Conservation (phyloP, 2,113 vertebrate species). For the Hippocampus guttulatus region DNA sequence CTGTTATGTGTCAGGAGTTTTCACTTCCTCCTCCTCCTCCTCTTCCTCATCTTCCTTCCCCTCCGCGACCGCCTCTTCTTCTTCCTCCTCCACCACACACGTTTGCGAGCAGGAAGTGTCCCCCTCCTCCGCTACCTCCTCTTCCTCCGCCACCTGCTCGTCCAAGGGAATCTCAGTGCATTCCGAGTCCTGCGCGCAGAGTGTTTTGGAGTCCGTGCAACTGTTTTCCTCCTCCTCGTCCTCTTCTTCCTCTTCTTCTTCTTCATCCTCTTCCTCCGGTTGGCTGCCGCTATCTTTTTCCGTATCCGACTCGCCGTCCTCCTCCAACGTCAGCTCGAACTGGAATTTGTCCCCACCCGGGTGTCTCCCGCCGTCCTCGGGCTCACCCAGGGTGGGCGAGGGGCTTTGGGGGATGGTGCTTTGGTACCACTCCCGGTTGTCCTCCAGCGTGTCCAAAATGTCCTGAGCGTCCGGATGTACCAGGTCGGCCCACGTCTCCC, state of each 20-base stretch:
- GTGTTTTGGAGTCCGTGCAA: constrained; percentile 96
- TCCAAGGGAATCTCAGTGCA: constrained; percentile 95
- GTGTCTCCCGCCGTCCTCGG: constrained; percentile 82
- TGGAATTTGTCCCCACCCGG: constrained; percentile 95
- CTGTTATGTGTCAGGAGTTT: constrained; percentile 85
- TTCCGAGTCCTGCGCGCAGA: constrained; percentile 97
- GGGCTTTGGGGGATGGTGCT: constrained; percentile 99
- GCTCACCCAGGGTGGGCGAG: constrained; percentile 86
- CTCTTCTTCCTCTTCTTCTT: constrained; percentile 76
- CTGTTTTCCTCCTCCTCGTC: constrained; percentile 76
- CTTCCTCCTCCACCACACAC: constrained; percentile 67
- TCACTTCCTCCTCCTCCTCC: constrained; percentile 68
- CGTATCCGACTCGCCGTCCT: constrained; percentile 93
- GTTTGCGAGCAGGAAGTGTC: constrained; percentile 71
- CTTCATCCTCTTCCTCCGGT: constrained; percentile 77
- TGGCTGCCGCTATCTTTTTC: constrained; percentile 97
- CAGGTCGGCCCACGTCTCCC: constrained; percentile 98
- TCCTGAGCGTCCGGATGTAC: constrained; percentile 97
- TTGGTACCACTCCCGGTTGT: constrained; percentile 99
- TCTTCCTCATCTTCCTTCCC: constrained; percentile 75
- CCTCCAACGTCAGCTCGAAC: constrained; percentile 95
- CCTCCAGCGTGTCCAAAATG: constrained; percentile 95
- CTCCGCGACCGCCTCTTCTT: constrained; percentile 71
- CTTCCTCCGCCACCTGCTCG: constrained; percentile 86
- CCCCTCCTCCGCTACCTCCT: constrained; percentile 70